Evolutionary conservation across 2,113 vertebrate species (phyloP).

Genomic region (Anarrhichthys ocellatus): DNA sequence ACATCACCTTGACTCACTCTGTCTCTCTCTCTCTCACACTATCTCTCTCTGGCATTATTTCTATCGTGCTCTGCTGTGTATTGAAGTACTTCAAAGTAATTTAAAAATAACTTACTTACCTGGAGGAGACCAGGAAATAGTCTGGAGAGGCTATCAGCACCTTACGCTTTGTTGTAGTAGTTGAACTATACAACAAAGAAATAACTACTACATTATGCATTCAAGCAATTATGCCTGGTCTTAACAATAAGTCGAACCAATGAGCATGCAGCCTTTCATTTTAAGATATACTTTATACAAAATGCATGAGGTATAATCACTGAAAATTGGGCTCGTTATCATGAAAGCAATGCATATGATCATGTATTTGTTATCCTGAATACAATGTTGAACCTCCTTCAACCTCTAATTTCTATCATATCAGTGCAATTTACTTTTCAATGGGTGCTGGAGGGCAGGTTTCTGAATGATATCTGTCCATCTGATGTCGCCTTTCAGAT

Average conservation of each 20-base stretch:
- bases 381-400: conserved; percentile 32
- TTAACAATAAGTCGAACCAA: conserved; percentile 28
- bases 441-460: conserved; percentile 19
- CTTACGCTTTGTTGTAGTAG: conserved; percentile 40
- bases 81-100: conserved; percentile 62
- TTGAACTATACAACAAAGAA: conserved; percentile 45
- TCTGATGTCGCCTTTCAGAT: conserved; percentile 59
- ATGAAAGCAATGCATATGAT: conserved; percentile 36
- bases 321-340: conserved; percentile 52
- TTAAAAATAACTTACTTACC: conserved; percentile 53
- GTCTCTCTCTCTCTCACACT: background rate
- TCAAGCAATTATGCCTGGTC: conserved; percentile 43
- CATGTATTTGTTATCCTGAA: conserved; percentile 41
- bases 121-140: conserved; percentile 38
- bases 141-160: conserved; percentile 22
- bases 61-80: background rate
- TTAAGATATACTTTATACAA: conserved; percentile 25
- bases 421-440: conserved; percentile 54
- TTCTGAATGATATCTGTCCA: conserved; percentile 55
- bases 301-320: conserved; percentile 53
- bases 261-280: conserved; percentile 35
- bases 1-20: conserved; percentile 13
- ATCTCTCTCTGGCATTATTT: conserved; percentile 13
- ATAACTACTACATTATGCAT: conserved; percentile 53
- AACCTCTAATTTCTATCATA: conserved; percentile 47